Evolutionary conservation across 2,113 vertebrate species (phyloP).

Genomic region (Larimichthys crocea): DNA sequence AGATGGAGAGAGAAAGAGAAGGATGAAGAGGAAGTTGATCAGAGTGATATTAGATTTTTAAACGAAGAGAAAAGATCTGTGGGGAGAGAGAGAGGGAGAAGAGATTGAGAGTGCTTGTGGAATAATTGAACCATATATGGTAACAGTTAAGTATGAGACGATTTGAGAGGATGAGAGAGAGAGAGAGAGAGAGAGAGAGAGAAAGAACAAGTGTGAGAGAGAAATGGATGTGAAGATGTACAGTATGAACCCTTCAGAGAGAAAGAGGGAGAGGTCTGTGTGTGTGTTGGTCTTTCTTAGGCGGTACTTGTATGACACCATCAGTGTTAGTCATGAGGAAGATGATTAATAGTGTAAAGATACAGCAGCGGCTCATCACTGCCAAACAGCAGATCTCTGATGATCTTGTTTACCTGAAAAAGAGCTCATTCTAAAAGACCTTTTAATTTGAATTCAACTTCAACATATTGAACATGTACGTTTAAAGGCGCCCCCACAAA

Average conservation of each 20-base stretch:
- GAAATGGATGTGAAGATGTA: slow-evolving; percentile 70
- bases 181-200: slow-evolving; percentile 64
- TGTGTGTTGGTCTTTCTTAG: slow-evolving; percentile 57
- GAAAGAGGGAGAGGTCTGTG: slow-evolving; percentile 5
- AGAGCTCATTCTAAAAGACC: background rate
- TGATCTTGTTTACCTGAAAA: slow-evolving; percentile 37
- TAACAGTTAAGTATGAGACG: slow-evolving; percentile 64
- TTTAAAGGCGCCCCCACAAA: background rate
- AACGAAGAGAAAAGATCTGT: slow-evolving; percentile 38
- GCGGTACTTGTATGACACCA: slow-evolving; percentile 68
- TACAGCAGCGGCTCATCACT: slow-evolving; percentile 62
- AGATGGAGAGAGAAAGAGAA: slow-evolving; percentile 22
- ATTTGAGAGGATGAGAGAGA: slow-evolving; percentile 69
- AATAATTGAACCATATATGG: slow-evolving; percentile 79
- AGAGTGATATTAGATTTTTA: slow-evolving; percentile 65
- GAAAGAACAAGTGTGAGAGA: slow-evolving; percentile 56
- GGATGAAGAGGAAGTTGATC: slow-evolving; percentile 64
- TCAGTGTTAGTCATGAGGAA: slow-evolving; percentile 73
- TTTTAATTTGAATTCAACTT: background rate
- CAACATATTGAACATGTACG: background rate
- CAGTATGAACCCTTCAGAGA: slow-evolving; percentile 50
- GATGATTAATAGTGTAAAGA: slow-evolving; percentile 76
- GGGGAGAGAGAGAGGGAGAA: slow-evolving; percentile 20
- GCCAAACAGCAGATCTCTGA: slow-evolving; percentile 52
- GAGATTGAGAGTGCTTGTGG: slow-evolving; percentile 60